Evolutionary conservation across 2,797 vertebrate genomes (phyloP), one percentile per base, ranked within the genome.

Genomic region (Diplodus puntazzo): DNA sequence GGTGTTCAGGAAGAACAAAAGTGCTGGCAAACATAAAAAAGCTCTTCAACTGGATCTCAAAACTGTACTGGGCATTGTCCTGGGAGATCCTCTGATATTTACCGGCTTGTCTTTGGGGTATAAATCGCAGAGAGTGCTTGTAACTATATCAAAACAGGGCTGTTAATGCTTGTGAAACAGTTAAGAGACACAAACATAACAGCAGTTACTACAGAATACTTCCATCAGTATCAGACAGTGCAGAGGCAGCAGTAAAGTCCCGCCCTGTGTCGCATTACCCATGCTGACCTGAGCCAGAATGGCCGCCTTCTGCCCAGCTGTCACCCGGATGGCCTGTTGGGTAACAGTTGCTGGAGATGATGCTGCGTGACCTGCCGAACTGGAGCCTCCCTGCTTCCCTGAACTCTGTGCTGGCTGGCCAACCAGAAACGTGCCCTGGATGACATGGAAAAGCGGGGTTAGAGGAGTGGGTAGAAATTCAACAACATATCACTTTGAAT

Each of bases 381-480:
- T 91, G 21, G 93, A 83, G 43, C 92, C 75, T n/a, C 95, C 91
- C 71, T 97, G 97, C 90, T 99, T 99, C 73, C 96, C 97, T 21
- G 97, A 96, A 74, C 96, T 95, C 80, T 97, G 97, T 0, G 97
- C 96, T 39, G 98, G 97, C 71, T 99, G 98, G 67, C 98, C 98
- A 48, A 99, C 98, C 89, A 99, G 93, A 94, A 99, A 99, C 0
- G 98, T 99, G 60, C 98, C 98, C 98, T 99, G 73, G 53, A 34
- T 54, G 58, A 65, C 70, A 64, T 10, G 1, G 54, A 77, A 2
- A 60, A 13, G 20, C 20, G 18, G 30, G 12, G 21, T 64, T 54
- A 52, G 43, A 39, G n/a, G 21, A 21, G 0, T 3, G 21, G 12
- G 16, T 16, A 20, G 9, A 4, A 63, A 10, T 9, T 6, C 34